phyloP scores from a whole-genome alignment of 2,113 vertebrate genomes.

The Cyanoderma ruficeps region DNA sequence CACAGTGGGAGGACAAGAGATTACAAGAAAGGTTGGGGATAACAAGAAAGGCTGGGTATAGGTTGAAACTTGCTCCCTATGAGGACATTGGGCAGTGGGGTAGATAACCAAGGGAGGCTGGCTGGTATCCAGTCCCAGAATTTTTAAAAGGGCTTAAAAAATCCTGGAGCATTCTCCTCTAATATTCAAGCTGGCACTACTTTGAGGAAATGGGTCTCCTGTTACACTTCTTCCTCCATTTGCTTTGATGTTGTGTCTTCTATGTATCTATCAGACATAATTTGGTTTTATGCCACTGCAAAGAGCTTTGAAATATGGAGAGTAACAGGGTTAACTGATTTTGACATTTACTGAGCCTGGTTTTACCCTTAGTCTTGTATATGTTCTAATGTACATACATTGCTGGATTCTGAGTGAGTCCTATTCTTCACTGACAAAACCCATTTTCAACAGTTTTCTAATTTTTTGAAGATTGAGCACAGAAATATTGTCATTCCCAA shows the following conservation, averaged over 20 bases:
- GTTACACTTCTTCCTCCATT: neutral
- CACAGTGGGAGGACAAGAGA: neutral
- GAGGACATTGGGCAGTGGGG: fast-evolving
- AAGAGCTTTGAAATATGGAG: neutral
- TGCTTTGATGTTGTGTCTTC: neutral
- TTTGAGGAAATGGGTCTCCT: neutral
- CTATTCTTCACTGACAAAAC: neutral
- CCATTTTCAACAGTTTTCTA: conserved; percentile 4
- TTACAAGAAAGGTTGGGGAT: fast-evolving
- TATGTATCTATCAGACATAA: neutral
- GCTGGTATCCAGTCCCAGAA: neutral
- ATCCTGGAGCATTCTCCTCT: fast-evolving
- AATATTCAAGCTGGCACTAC: neutral
- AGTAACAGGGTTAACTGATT: neutral
- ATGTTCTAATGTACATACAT: neutral
- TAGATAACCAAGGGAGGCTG: neutral
- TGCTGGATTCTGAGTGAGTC: neutral
- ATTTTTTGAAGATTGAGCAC: neutral
- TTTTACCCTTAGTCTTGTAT: neutral
- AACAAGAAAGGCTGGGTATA: neutral
- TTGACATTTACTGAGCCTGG: neutral
- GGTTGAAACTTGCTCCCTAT: fast-evolving
- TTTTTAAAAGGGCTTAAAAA: neutral
- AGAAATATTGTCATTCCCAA: neutral
- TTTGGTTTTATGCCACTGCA: neutral